Evolutionary conservation across 2,113 vertebrate species (phyloP), one percentile per base, ranked within the genome.

Genomic region (Pseudopodoces humilis): DNA sequence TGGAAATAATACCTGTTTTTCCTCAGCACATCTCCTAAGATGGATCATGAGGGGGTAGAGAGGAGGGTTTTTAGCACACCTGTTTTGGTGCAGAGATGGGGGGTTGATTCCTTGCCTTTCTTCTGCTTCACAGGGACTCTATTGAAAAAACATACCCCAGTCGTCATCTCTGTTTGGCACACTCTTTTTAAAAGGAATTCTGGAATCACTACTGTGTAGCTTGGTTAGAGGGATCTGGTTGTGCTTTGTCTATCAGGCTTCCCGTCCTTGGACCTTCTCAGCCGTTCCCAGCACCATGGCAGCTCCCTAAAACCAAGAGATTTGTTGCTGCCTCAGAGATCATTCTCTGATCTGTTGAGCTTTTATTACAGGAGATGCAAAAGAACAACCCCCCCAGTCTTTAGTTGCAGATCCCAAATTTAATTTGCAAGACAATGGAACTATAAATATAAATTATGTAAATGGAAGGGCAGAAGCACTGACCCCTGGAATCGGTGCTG

Each of bases 101-200:
- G 5, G 7, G 3, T 27, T 17, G 20, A 8, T 46, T 67, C 39
- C 14, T 65, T 46, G 31, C 35, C 35, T 31, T 1, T 11, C 4
- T 68, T 41, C 41, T 17, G n/a, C 47, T n/a, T 72, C 41, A 4
- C 22, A 7, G 25, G 27, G 55, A 28, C 33, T 1, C 4, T 62
- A 0, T 28, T 70, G 58, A 31, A 43, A 49, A 79, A 28, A 0
- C 25, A 8, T 6, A 6, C 13, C 33, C 7, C 20, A 9, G 0
- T 16, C 37, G 49, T 60, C 5, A 25, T 21, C 37, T 69, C 30
- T 16, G 6, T 3, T 81, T 60, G 65, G 21, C 44, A 31, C 30
- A 33, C 6, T 6, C 12, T 3, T 20, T 17, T 39, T 7, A 10
- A 9, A 49, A 46, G 31, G 9, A 35, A 13, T 11, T 19, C n/a